Percentiles rank a stretch among this genome's conserved stretches.
Conservation (phyloP, 2,888 invertebrate species). For the Tortrix viridana region DNA sequence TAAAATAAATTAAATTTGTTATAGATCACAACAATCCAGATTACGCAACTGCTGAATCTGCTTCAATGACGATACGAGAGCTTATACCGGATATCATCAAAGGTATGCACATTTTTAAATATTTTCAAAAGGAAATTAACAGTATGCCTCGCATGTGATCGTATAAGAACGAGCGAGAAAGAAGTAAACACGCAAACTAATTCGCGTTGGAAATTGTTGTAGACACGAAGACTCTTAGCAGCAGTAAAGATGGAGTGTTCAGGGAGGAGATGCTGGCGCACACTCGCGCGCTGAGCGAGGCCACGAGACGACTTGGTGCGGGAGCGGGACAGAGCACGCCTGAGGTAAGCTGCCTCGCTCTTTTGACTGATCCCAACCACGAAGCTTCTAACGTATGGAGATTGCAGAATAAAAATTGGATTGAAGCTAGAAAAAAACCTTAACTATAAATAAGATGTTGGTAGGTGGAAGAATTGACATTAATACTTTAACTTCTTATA, state of each 20-base stretch:
- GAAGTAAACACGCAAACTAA: neutral
- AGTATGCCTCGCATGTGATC: too few relatives aligned
- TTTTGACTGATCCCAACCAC: neutral
- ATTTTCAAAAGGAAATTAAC: too few relatives aligned
- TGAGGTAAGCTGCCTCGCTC: conserved; percentile 17
- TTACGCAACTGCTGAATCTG: conserved; percentile 45
- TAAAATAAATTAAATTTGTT: conserved; percentile 9
- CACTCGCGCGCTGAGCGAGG: conserved; percentile 31
- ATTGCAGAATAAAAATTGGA: too few relatives aligned
- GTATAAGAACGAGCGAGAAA: too few relatives aligned
- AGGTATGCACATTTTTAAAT: too few relatives aligned
- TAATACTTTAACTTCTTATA: too few relatives aligned
- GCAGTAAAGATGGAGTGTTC: conserved; percentile 3
- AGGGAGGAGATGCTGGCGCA: conserved; percentile 24
- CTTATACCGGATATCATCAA: conserved; percentile 47
- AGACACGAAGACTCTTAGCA: conserved; percentile 34
- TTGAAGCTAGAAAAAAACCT: too few relatives aligned
- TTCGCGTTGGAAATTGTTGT: neutral
- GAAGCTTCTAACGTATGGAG: too few relatives aligned
- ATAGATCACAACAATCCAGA: conserved; percentile 45
- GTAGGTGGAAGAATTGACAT: too few relatives aligned
- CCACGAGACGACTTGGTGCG: conserved; percentile 28
- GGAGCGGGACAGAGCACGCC: conserved; percentile 19
- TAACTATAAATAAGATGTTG: too few relatives aligned
- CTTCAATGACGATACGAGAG: conserved; percentile 44